These are phyloP conservation scores for Procambarus clarkii DNA, from an alignment of 1,140 invertebrate species.

Conservation along the genomic window DNA sequence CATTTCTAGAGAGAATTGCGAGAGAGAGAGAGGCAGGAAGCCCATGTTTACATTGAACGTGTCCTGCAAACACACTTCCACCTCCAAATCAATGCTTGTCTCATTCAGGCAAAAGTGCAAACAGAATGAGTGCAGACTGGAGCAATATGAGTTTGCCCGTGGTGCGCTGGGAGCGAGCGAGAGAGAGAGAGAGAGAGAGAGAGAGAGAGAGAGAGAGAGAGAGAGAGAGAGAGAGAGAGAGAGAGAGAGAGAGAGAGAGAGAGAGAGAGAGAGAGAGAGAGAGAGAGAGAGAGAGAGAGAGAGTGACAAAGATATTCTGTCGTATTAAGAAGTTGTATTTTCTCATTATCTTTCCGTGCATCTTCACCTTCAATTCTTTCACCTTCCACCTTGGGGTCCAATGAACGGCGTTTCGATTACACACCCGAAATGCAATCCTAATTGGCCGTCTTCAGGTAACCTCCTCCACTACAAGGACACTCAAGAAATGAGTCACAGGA, in stretches of 20 bases:
- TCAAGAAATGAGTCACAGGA: no score
- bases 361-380: no score
- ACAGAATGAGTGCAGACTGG: constrained; percentile 22
- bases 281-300: neutral
- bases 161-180: neutral
- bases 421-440: no score
- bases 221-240: neutral
- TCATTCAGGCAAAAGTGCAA: constrained; percentile 35
- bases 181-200: neutral
- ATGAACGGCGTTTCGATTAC: no score
- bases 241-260: neutral
- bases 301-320: neutral
- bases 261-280: neutral
- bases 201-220: neutral
- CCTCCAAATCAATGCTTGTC: constrained; percentile 18
- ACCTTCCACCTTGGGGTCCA: no score
- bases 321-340: no score
- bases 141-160: constrained; percentile 8
- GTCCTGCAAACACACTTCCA: constrained; percentile 21
- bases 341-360: no score
- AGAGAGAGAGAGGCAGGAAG: no score
- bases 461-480: no score
- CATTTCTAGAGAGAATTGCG: no score
- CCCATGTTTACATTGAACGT: constrained; percentile 1
- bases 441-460: no score